phyloP scores from a whole-genome alignment of 2,888 invertebrate genomes.

The Mythimna loreyi region DNA sequence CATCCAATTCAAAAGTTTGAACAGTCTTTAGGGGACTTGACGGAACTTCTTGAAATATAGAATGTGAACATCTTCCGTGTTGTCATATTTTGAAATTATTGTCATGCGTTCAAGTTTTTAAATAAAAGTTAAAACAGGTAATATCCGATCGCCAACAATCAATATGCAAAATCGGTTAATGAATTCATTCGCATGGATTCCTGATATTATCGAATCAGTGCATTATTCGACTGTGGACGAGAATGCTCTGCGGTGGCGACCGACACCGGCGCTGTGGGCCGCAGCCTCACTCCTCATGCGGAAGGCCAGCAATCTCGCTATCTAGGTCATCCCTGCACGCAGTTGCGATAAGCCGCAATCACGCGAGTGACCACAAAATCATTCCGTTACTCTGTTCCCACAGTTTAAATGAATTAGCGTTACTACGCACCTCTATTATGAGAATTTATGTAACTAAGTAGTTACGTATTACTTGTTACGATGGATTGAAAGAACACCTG shows the following conservation, averaged over 20 bases:
- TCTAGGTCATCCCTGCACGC: slow-evolving; percentile 59
- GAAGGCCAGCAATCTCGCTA: slow-evolving; percentile 55
- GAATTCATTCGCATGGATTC: slow-evolving; percentile 24
- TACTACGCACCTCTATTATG: slow-evolving; percentile 49
- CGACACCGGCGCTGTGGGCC: slow-evolving; percentile 16
- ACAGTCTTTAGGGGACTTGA: neutral
- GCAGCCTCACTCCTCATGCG: slow-evolving; percentile 47
- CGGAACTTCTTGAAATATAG: neutral
- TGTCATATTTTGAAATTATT: neutral
- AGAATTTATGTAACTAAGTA: slow-evolving; percentile 55
- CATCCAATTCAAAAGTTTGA: slow-evolving; percentile 16
- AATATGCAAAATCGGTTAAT: slow-evolving; percentile 30
- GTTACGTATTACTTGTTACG: slow-evolving; percentile 51
- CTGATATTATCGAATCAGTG: slow-evolving; percentile 28
- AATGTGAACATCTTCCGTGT: neutral
- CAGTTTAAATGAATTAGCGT: slow-evolving; percentile 65
- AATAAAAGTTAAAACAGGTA: slow-evolving; percentile 9
- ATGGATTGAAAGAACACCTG: slow-evolving; percentile 36
- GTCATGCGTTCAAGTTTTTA: neutral
- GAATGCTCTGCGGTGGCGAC: slow-evolving; percentile 45
- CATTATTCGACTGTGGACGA: slow-evolving; percentile 26
- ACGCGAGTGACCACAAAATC: slow-evolving; percentile 61
- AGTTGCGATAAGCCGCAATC: slow-evolving; percentile 58
- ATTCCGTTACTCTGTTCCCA: slow-evolving; percentile 66
- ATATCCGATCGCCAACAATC: neutral